phyloP scores from a whole-genome alignment of 2,113 vertebrate genomes.

The Cyrtonyx montezumae region DNA sequence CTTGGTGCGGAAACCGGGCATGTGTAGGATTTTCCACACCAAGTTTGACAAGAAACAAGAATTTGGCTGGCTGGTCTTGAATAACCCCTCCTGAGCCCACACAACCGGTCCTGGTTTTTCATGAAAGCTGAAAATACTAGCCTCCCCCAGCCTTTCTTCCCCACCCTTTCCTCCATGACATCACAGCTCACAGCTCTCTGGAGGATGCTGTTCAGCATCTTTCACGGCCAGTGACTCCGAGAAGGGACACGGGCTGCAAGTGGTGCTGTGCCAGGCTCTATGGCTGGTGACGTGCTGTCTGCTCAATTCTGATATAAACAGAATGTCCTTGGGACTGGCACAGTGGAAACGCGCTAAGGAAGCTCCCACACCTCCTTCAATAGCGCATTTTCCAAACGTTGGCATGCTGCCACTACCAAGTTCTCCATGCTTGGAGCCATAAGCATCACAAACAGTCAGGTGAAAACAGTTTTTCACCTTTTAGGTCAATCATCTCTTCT shows the following conservation, averaged over 20 bases:
- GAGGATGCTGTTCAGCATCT: not conserved
- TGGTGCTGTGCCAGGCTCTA: not conserved
- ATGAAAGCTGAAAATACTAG: not conserved
- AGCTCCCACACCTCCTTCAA: conserved; percentile 50
- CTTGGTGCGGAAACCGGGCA: conserved; percentile 22
- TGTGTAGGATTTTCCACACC: conserved; percentile 30
- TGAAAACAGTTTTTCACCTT: not conserved
- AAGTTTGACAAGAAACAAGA: conserved; percentile 28
- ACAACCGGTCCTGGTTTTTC: not conserved
- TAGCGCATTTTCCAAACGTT: not conserved
- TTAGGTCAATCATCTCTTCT: not conserved
- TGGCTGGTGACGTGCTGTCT: conserved; percentile 20
- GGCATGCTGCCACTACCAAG: not conserved
- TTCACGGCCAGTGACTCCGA: rapidly evolving
- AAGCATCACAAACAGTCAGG: not conserved
- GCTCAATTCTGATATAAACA: conserved; percentile 36
- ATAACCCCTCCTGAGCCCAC: not conserved
- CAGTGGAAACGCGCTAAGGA: not conserved
- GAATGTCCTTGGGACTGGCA: not conserved
- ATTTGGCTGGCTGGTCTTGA: conserved; percentile 4
- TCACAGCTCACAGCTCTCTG: not conserved
- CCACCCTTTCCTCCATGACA: conserved; percentile 46
- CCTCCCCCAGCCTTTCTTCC: not conserved
- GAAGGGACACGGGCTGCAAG: not conserved
- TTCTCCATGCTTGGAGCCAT: not conserved